These are phyloP conservation scores for Sminthurides bifidus DNA, from an alignment of 1,140 invertebrate species.

Conservation along the genomic window DNA sequence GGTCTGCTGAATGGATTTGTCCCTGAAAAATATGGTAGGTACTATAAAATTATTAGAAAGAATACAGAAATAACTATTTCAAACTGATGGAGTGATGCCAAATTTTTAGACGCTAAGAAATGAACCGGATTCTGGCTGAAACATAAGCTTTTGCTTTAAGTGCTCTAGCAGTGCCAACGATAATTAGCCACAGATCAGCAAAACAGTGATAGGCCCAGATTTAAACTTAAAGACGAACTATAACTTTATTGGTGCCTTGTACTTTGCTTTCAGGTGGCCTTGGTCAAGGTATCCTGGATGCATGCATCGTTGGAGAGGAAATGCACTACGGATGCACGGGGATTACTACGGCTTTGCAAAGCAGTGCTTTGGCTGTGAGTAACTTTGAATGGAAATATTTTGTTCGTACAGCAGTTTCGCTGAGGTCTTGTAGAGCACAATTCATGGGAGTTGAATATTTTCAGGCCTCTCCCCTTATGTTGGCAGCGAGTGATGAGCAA, in stretches of 20 bases:
- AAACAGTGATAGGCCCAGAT: too few relatives aligned
- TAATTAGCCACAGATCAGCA: too few relatives aligned
- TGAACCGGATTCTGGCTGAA: too few relatives aligned
- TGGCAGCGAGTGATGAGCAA: conserved; percentile 73
- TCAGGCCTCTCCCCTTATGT: conserved; percentile 74
- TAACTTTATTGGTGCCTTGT: conserved; percentile 12
- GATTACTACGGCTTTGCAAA: conserved; percentile 80
- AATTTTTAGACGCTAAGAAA: too few relatives aligned
- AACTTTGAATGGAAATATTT: too few relatives aligned
- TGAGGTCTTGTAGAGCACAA: neutral
- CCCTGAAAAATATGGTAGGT: conserved; percentile 21
- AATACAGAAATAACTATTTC: too few relatives aligned
- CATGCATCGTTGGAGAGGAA: conserved; percentile 77
- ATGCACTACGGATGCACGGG: conserved; percentile 90
- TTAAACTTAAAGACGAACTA: too few relatives aligned
- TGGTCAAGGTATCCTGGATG: conserved; percentile 63
- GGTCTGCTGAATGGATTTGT: conserved; percentile 52
- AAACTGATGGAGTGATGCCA: too few relatives aligned
- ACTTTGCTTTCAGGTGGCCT: conserved; percentile 69
- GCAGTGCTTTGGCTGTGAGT: conserved; percentile 77
- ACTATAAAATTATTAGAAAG: neutral
- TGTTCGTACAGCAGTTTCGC: too few relatives aligned
- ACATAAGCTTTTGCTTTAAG: too few relatives aligned
- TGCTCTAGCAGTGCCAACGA: too few relatives aligned
- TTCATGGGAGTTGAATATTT: conserved; percentile 14